Base-by-base conservation (phyloP, 1,140 invertebrate genomes). In the Solenopsis fugax region DNA sequence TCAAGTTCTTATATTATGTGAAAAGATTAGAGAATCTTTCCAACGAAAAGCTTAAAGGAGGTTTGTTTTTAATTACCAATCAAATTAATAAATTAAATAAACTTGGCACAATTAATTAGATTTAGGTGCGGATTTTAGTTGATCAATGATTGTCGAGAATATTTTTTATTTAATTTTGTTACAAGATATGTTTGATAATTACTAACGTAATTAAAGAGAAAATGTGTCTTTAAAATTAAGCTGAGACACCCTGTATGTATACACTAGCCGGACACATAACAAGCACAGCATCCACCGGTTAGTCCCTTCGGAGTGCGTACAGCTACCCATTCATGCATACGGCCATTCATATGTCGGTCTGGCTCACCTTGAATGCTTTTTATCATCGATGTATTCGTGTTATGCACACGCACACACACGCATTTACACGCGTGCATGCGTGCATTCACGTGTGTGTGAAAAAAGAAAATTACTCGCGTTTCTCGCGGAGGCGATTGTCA, bases 351-450 rank as follows among this genome's bases (percentile, higher is more conserved):
- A 91, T 92, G 90, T 93, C 92, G 89, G 92, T 81, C 91, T 24
- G 89, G 93, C 90, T 94, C 91, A 94, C 94, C 93, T 94, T 94
- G 93, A 91, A 91, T 75, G 80, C 72, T 90, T 93, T 93, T 93
- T 93, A 86, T 93, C 90, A 82, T 78, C 37, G 65, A 88, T 90
- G 80, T 62, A 50, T 76, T 24, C 69, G 88, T 71, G 85, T 54
- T 16, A 41, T 29, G 67, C 45, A 72, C 71, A 4, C 64, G 9
- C 50, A 62, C 3, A 50, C 62, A 29, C 50, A 60, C 41, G 45
- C 62, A 48, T 50, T 18, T 37, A 18, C 7, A 18, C 37, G 9
- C 16, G 37, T 34, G 21, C 34, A 18, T 45, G 16, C 34, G 24
- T 45, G 16, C 41, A n/a, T 48, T 73, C 29, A 37, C 6, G 7